Conservation (phyloP, 2,113 vertebrate genomes). For the Meriones unguiculatus region DNA sequence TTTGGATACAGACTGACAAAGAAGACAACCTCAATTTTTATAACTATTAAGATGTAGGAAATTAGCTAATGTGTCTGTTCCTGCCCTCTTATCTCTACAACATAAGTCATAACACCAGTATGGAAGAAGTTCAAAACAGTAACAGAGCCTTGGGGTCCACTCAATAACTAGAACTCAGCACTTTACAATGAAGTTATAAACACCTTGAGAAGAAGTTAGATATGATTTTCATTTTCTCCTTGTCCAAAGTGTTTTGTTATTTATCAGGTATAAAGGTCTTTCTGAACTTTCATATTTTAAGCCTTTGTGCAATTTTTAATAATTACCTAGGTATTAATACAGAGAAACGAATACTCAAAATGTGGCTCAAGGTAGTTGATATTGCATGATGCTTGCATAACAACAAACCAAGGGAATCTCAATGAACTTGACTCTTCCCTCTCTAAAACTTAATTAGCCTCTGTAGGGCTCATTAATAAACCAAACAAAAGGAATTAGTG, state of each 20-base stretch:
- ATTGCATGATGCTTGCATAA: not conserved
- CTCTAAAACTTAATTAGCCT: not conserved
- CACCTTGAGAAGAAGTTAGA: not conserved
- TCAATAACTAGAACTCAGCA: not conserved
- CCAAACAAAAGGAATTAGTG: not conserved
- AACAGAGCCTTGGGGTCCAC: not conserved
- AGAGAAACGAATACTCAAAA: not conserved
- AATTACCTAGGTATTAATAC: not conserved
- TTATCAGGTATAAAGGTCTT: not conserved
- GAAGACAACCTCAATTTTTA: not conserved
- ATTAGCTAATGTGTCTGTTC: not conserved
- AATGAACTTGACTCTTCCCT: not conserved
- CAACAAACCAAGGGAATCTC: not conserved
- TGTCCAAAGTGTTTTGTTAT: not conserved
- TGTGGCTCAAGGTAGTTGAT: not conserved
- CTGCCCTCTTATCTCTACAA: not conserved
- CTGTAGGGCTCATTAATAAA: not conserved
- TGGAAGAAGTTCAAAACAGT: not conserved
- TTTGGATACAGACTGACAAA: not conserved
- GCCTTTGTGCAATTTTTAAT: not conserved
- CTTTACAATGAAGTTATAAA: not conserved
- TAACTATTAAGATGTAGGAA: not conserved
- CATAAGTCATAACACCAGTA: not conserved
- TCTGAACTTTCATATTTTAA: conserved; percentile 2
- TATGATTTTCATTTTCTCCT: not conserved